A percentile compares a stretch with the other conserved stretches of the same genome.
Conservation (phyloP, 2,113 vertebrate species). For the Synchiropus splendidus region DNA sequence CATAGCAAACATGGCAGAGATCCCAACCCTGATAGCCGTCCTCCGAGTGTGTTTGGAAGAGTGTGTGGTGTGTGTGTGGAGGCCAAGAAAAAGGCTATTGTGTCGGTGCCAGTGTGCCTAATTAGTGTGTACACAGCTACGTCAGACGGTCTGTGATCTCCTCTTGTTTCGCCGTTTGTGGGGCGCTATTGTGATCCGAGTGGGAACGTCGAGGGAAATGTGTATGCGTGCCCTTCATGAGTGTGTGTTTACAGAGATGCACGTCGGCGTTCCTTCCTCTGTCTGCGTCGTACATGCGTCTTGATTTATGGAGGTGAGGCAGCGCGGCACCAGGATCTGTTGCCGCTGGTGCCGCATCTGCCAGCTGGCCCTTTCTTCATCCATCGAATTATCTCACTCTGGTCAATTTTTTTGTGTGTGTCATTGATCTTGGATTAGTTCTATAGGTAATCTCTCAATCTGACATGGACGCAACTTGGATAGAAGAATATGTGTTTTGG, state of each 20-base stretch:
- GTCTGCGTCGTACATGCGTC: conserved; percentile 36
- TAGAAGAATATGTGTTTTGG: no score
- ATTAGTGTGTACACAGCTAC: conserved; percentile 65
- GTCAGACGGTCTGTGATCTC: conserved; percentile 47
- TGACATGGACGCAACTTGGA: no score
- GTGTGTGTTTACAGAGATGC: conserved; percentile 33
- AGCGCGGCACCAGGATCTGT: conserved; percentile 37
- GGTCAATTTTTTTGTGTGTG: no score
- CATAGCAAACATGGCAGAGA: conserved; percentile 52
- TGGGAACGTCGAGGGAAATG: conserved; percentile 34
- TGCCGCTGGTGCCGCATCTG: conserved; percentile 26
- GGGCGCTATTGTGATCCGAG: conserved; percentile 44
- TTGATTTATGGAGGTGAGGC: conserved; percentile 43
- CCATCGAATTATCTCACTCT: no score
- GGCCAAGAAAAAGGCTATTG: conserved; percentile 57
- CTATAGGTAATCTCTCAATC: background rate
- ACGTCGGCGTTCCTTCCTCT: conserved; percentile 32
- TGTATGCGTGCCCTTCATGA: conserved; percentile 3
- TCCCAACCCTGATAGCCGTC: conserved; percentile 35
- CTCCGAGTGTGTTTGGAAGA: conserved; percentile 9
- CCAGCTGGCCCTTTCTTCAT: conserved; percentile 4
- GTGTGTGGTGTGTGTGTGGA: conserved; percentile 24
- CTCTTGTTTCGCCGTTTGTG: conserved; percentile 42
- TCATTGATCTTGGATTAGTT: no score
- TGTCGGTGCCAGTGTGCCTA: conserved; percentile 50